Conservation (phyloP, 2,888 invertebrate genomes). For the Ectemnius lituratus region DNA sequence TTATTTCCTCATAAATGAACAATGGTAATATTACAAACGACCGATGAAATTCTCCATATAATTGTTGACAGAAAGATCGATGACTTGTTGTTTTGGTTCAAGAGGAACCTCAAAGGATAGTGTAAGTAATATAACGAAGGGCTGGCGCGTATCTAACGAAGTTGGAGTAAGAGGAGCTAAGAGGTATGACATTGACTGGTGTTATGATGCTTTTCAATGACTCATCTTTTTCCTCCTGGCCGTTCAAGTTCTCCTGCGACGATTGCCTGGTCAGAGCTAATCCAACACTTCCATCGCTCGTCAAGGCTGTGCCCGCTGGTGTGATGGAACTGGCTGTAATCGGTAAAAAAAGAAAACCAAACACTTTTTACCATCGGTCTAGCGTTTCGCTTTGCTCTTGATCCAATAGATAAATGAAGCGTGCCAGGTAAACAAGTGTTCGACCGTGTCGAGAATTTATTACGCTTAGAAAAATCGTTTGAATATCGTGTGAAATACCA, state of each 20-base stretch:
- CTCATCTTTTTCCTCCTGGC: background rate
- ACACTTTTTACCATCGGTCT: background rate
- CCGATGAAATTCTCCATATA: background rate
- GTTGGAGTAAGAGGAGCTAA: slow-evolving; percentile 15
- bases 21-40: background rate
- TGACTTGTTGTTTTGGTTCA: too few relatives aligned
- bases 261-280: background rate
- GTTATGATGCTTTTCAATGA: slow-evolving; percentile 5
- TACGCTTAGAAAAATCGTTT: background rate
- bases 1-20: background rate
- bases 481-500: too few relatives aligned
- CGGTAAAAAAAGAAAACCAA: background rate
- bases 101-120: slow-evolving; percentile 10
- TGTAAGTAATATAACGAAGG: slow-evolving; percentile 20
- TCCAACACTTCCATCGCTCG: background rate
- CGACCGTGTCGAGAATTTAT: background rate
- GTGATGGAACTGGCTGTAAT: slow-evolving; percentile 10
- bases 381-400: background rate
- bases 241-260: background rate
- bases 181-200: slow-evolving; percentile 10
- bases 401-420: background rate
- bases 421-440: background rate
- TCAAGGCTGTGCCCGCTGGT: slow-evolving; percentile 30
- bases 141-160: slow-evolving; percentile 19
- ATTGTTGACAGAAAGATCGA: background rate